Evolutionary conservation across 2,113 vertebrate species (phyloP), one percentile per base, ranked within the genome.

Genomic region (Alethe castanea): DNA sequence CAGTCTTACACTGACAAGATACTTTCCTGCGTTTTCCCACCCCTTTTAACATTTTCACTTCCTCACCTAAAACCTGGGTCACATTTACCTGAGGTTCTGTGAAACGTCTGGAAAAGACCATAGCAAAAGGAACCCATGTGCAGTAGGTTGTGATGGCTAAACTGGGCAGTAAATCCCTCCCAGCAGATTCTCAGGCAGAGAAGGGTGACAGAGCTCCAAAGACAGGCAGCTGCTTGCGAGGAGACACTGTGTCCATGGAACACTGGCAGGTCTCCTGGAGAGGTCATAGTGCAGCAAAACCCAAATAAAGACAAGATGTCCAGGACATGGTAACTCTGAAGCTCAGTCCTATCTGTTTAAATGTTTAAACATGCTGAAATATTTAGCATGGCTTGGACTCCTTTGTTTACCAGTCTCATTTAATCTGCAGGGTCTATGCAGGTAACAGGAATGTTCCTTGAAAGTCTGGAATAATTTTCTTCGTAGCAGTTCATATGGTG

Each of bases 201-300:
- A 52, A 52, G 40, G 16, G 31, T 35, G 33, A 17, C 19, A 7
- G 12, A 45, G 17, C 28, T 80, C 42, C 25, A 25, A 36, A 86
- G 40, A 48, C 50, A 24, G 17, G n/a, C 31, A 69, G 31, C 44
- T 67, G 38, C 45, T 59, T 4, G 6, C 0, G 0, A 53, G 47
- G 23, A 74, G 20, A 5, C 56, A 5, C 20, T 66, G 25, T 15
- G 42, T 62, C 57, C 15, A 1, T 11, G 11, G 45, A 38, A 69
- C 6, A 13, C 57, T 45, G 26, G 6, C 60, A 66, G 36, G 9
- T 83, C 23, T 77, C 36, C 40, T 26, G 26, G 65, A 69, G 45
- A 72, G 38, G 9, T 33, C 19, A 6, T 14, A 11, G 31, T 44
- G 35, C 76, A 74, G 31, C 2, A 7, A 86, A 84, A 83, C 15